Base-by-base conservation (phyloP, 2,113 vertebrate species). In the Tringa solitaria region DNA sequence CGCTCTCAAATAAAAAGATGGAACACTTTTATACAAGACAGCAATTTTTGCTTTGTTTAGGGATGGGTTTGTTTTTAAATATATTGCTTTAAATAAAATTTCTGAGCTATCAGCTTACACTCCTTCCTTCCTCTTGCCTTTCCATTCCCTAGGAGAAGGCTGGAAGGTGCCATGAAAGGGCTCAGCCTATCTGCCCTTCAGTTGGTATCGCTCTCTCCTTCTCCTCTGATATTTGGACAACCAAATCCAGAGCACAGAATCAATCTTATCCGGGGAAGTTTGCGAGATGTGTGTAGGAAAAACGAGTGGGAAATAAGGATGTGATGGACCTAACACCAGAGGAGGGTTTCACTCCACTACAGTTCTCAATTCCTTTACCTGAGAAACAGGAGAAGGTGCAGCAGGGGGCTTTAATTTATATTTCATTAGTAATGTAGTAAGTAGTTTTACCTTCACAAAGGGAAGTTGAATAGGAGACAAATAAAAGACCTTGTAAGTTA, bases 41-140 rank as follows among this genome's bases (percentile, higher is more conserved):
- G 87, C 64, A 70, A 87, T 90, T 90, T 92, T 60, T 61, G 30
- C 85, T 89, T 94, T 88, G 72, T 86, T 90, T 79, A 57, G 74
- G 48, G n/a, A 24, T 35, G 33, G 53, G 14, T 76, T 90, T 88
- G 46, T 73, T 86, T 90, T 92, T 26, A 65, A 94, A 88, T 22
- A 56, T 3, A 14, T 17, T 22, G 41, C 19, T n/a, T n/a, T n/a
- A n/a, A n/a, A n/a, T n/a, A n/a, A 45, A n/a, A 80, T 63, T 33
- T 73, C 50, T 22, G 56, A 83, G 79, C 33, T 51, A 68, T 70
- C 54, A 69, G 64, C n/a, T 88, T 90, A 30, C 72, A 45, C 46
- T 80, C 67, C 77, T 72, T 64, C 73, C 41, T 56, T 84, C 48
- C 68, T 79, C 51, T n/a, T 73, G 21, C 35, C 72, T 64, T 88